A percentile compares a stretch with the other conserved stretches of the same genome.
These are phyloP conservation scores for Dryobates pubescens DNA, from an alignment of 2,797 vertebrate species.

Conservation along the genomic window DNA sequence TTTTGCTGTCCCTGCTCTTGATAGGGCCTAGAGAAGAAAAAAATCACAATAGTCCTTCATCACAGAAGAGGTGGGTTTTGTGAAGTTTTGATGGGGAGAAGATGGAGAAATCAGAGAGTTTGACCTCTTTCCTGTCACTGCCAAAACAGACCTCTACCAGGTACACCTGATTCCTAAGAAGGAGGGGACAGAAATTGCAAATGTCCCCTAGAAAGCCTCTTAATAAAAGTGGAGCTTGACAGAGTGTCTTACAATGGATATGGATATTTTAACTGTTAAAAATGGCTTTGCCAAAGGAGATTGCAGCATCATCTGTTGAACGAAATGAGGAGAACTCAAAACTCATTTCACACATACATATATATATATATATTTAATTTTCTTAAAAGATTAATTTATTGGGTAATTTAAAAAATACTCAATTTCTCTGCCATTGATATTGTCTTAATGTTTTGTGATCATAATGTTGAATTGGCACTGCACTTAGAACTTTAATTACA, in stretches of 20 bases:
- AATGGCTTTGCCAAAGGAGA: background rate
- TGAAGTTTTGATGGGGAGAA: background rate
- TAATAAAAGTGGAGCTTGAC: background rate
- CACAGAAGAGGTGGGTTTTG: background rate
- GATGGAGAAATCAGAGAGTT: background rate
- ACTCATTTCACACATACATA: background rate
- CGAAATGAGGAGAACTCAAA: background rate
- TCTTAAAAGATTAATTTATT: conserved; percentile 17
- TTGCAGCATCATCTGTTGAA: background rate
- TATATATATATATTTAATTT: background rate
- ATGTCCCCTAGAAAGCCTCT: background rate
- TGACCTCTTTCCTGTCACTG: background rate
- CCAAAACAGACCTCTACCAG: background rate
- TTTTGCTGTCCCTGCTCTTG: background rate
- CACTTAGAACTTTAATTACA: conserved; percentile 82
- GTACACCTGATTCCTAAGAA: background rate
- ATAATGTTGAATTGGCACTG: conserved; percentile 79
- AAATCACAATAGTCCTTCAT: background rate
- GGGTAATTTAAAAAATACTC: conserved; percentile 52
- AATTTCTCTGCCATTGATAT: conserved; percentile 52
- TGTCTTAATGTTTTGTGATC: conserved; percentile 78
- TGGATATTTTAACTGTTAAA: background rate
- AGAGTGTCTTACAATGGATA: background rate
- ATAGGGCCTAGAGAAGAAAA: background rate
- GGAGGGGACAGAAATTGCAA: background rate